A percentile compares a stretch with the other conserved stretches of the same genome.
These are phyloP conservation scores for Littorina saxatilis DNA, from an alignment of 1,140 invertebrate species.

Conservation along the genomic window DNA sequence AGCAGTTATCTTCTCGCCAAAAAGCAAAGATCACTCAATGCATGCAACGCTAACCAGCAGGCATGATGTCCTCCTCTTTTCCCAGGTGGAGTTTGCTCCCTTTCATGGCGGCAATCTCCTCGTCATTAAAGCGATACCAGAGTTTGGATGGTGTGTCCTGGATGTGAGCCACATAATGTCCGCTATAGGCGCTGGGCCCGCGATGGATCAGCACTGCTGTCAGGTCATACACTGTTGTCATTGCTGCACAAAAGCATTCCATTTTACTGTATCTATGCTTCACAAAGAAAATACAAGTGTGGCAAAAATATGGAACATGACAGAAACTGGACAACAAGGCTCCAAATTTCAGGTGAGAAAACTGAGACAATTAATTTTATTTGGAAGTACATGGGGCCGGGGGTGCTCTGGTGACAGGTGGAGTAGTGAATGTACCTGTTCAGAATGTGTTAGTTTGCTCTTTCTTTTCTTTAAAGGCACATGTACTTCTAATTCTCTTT, in stretches of 20 bases:
- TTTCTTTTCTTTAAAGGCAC: too few species aligned
- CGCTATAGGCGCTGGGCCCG: constrained; percentile 82
- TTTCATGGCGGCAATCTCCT: constrained; percentile 81
- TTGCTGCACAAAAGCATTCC: constrained; percentile 1
- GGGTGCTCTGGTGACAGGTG: too few species aligned
- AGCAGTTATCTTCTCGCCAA: too few species aligned
- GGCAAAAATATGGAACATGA: not conserved
- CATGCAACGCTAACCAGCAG: constrained; percentile 60
- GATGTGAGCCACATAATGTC: constrained; percentile 84
- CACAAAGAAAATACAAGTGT: too few species aligned
- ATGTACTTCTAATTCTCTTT: too few species aligned
- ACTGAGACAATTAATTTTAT: too few species aligned
- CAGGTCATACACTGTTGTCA: constrained; percentile 78
- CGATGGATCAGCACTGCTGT: constrained; percentile 83
- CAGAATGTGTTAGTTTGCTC: too few species aligned
- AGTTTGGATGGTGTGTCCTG: constrained; percentile 77
- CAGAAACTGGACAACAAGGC: too few species aligned
- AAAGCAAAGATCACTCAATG: too few species aligned
- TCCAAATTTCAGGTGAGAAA: not conserved
- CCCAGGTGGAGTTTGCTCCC: constrained; percentile 78
- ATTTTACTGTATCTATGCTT: too few species aligned
- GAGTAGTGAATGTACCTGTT: too few species aligned
- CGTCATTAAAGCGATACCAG: constrained; percentile 85
- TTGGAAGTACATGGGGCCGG: too few species aligned
- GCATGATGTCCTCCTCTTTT: constrained; percentile 77